Conservation (phyloP, 2,113 vertebrate species). For the Piaya cayana region DNA sequence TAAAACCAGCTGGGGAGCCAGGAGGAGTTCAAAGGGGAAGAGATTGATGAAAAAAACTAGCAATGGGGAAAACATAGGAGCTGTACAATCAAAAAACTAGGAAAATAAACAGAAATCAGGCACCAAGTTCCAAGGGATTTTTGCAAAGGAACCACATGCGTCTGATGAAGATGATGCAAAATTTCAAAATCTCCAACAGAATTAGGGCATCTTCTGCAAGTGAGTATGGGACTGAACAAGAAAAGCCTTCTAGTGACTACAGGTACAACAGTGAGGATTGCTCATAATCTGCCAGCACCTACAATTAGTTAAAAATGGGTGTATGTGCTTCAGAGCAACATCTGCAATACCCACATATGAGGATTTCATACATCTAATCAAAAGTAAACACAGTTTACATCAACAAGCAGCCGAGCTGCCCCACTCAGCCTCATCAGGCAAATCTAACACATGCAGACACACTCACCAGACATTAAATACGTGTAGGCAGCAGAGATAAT, state of each 20-base stretch:
- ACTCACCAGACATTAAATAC: not conserved
- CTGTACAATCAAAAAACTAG: not conserved
- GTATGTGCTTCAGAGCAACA: not conserved
- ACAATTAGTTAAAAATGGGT: not conserved
- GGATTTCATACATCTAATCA: not conserved
- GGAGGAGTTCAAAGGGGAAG: not conserved
- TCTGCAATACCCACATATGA: not conserved
- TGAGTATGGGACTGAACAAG: not conserved
- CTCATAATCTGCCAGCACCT: not conserved
- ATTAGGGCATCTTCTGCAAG: not conserved
- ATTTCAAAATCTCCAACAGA: not conserved
- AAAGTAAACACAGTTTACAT: not conserved
- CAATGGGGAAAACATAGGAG: not conserved
- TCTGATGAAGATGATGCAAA: not conserved
- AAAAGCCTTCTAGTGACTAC: not conserved
- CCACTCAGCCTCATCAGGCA: not conserved
- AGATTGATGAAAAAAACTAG: not conserved
- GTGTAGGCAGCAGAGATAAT: not conserved
- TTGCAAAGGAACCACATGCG: not conserved
- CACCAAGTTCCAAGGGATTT: not conserved
- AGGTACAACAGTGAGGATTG: not conserved
- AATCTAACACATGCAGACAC: not conserved
- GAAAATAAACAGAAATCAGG: not conserved
- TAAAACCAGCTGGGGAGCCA: not conserved
- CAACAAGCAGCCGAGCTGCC: not conserved